Base-by-base conservation (phyloP, 2,888 invertebrate genomes). In the Malacosoma neustria region DNA sequence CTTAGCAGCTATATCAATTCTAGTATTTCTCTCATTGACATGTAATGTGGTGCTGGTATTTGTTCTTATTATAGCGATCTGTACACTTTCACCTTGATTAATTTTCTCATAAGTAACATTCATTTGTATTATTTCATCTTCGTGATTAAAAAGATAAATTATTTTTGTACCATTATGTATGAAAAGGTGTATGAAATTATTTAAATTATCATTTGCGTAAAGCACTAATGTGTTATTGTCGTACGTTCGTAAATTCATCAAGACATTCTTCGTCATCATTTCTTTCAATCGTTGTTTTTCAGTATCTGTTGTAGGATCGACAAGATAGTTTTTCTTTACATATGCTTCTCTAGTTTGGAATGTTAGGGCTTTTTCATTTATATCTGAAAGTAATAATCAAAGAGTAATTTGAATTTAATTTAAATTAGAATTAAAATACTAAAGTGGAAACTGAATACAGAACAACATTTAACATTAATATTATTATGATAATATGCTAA, bases 171-270 rank as follows among this genome's bases (percentile, higher is more conserved):
- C 92, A 43, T 92, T 91, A 46, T 92, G 90, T 43, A 96, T 91
- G 71, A 94, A 95, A 14, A 97, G 76, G 71, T 97, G 97, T 35
- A 96, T 91, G 69, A 97, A 97, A 72, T 98, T 98, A 66, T 97
- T 97, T 41, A 95, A 85, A 69, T 97, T 93, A 71, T 98, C 97
- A 63, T 97, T 95, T 22, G 96, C 95, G 62, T 97, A 97, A 4
- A 97, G 81, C 11, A 97, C 91, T 52, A 97, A 74, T 0, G 95
- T 92, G 48, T 93, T 90, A 30, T 89, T 87, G 55, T 94, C 94
- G 63, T 95, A 95, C 0, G 97, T 97, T 52, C 97, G 88, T 42
- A 98, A 85, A 73, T 96, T 97, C 65, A 97, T 89, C n/a, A 96
- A 86, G 38, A 97, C 90, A 54, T 93, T 91, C 66, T 94, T 90